Percentiles rank a stretch among this genome's conserved stretches.
phyloP scores from a whole-genome alignment of 2,113 vertebrate species.

The Protomyctophum bolini region DNA sequence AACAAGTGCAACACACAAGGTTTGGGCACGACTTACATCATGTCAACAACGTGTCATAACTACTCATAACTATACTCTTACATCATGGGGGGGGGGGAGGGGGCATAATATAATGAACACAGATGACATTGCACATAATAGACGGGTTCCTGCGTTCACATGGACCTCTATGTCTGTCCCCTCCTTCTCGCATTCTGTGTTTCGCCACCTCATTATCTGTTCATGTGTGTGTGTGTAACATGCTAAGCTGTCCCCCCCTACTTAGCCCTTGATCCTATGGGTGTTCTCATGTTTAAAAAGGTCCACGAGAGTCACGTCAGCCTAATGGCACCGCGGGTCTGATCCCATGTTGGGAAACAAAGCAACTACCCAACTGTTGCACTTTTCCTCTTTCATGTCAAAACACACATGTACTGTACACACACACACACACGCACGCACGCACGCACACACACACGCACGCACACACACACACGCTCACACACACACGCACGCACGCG shows the following conservation, averaged over 20 bases:
- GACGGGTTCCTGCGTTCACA: background rate
- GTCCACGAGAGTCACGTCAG: conserved; percentile 43
- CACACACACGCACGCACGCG: too few species aligned
- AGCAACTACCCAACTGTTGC: conserved; percentile 8
- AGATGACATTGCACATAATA: too few species aligned
- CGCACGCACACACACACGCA: too few species aligned
- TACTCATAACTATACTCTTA: too few species aligned
- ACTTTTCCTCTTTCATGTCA: too few species aligned
- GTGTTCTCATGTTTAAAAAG: conserved; percentile 54
- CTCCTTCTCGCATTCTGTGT: background rate
- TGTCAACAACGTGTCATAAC: too few species aligned
- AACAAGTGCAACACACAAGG: too few species aligned
- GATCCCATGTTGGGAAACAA: conserved; percentile 61
- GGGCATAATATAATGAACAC: too few species aligned
- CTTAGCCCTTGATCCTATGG: conserved; percentile 26
- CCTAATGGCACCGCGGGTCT: conserved; percentile 34
- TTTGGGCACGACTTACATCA: too few species aligned
- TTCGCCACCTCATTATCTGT: background rate
- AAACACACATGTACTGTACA: background rate
- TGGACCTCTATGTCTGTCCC: background rate
- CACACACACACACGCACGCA: too few species aligned
- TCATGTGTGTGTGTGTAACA: conserved; percentile 42
- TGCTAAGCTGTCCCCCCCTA: conserved; percentile 28
- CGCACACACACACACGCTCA: too few species aligned
- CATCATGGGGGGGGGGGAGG: too few species aligned